Conservation (phyloP, 2,113 vertebrate species). For the Myotis yumanensis region DNA sequence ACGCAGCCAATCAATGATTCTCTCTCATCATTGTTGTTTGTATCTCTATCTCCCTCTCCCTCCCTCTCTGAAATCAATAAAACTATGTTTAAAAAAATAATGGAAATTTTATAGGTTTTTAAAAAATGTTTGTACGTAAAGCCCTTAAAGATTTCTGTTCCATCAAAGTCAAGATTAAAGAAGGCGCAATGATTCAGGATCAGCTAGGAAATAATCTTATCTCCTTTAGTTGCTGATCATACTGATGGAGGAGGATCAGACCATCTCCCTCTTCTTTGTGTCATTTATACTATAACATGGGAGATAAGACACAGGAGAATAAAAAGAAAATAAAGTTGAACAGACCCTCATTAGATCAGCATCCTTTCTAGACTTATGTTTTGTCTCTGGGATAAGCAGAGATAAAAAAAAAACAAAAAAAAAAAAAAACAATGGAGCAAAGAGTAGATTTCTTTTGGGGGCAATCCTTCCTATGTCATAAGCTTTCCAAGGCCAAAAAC, state of each 20-base stretch:
- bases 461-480: not conserved
- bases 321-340: not conserved
- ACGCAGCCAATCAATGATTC: too few species aligned
- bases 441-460: not conserved
- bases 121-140: not conserved
- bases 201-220: not conserved
- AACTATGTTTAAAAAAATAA: not conserved
- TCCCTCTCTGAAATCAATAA: too few species aligned
- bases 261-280: not conserved
- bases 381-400: not conserved
- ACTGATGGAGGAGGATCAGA: not conserved
- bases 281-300: not conserved
- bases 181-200: not conserved
- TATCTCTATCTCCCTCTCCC: too few species aligned
- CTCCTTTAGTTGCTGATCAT: not conserved
- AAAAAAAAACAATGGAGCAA: not conserved
- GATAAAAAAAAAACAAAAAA: not conserved
- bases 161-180: not conserved
- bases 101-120: not conserved
- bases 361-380: not conserved
- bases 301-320: not conserved
- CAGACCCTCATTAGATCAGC: not conserved
- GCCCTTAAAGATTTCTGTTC: not conserved
- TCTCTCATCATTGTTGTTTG: too few species aligned
- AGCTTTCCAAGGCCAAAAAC: not conserved